Conservation (phyloP, 2,797 vertebrate genomes). For the Leucoraja ocellata region DNA sequence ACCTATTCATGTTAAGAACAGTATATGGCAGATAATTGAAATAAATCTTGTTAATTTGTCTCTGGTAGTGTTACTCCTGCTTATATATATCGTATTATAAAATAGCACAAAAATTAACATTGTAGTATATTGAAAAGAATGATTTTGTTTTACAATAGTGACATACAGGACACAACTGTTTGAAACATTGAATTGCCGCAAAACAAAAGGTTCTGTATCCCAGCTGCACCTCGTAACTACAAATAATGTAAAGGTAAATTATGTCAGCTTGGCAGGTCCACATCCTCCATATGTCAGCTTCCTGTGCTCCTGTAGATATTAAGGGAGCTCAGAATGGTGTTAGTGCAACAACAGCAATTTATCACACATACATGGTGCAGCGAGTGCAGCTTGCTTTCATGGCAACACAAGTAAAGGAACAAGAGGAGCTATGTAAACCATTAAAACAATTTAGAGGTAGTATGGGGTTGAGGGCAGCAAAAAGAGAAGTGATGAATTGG, state of each 20-base stretch:
- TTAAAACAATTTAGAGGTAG: not conserved
- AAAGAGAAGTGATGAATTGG: not conserved
- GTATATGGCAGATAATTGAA: not conserved
- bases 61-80: no score
- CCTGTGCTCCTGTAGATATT: not conserved
- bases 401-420: not conserved
- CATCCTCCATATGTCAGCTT: not conserved
- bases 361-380: not conserved
- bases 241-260: conserved; percentile 20
- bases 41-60: not conserved
- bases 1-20: not conserved
- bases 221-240: not conserved
- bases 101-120: not conserved
- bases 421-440: not conserved
- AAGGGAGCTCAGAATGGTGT: not conserved
- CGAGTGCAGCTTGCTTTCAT: not conserved
- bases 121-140: not conserved
- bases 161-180: not conserved
- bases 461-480: not conserved
- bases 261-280: not conserved
- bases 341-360: not conserved
- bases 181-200: not conserved
- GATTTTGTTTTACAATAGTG: not conserved
- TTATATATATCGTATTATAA: not conserved
- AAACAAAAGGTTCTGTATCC: not conserved